These are phyloP conservation scores for Ganaspis sp. DNA, from an alignment of 1,140 invertebrate genomes.

Conservation along the genomic window DNA sequence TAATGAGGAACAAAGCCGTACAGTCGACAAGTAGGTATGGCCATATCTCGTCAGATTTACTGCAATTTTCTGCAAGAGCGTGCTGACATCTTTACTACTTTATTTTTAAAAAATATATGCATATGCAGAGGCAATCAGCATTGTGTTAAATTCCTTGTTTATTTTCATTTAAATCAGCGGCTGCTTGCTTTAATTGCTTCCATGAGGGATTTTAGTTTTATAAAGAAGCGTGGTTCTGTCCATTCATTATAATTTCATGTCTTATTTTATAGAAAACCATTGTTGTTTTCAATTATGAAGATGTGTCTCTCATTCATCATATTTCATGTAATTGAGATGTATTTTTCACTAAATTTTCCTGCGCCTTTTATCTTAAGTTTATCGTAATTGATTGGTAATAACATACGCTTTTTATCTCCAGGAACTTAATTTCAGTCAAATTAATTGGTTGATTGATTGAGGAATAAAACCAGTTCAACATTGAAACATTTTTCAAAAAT, in stretches of 20 bases:
- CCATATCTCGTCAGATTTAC: constrained; percentile 17
- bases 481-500: no score
- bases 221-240: background rate
- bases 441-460: no score
- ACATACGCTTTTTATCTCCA: no score
- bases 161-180: background rate
- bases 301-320: no score
- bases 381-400: no score
- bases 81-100: constrained; percentile 15
- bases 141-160: constrained; percentile 3
- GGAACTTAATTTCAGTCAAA: no score
- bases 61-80: constrained; percentile 8
- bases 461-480: no score
- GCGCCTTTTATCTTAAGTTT: no score
- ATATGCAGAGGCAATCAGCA: constrained; percentile 14
- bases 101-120: constrained; percentile 2
- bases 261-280: no score
- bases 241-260: constrained; percentile 9
- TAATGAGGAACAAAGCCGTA: constrained; percentile 27
- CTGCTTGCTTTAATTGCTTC: background rate
- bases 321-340: no score
- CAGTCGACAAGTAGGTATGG: constrained; percentile 11
- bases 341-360: no score
- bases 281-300: no score
- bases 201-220: background rate